Evolutionary conservation across 2,113 vertebrate genomes (phyloP), one percentile per base, ranked within the genome.

Genomic region (Struthidea cinerea): DNA sequence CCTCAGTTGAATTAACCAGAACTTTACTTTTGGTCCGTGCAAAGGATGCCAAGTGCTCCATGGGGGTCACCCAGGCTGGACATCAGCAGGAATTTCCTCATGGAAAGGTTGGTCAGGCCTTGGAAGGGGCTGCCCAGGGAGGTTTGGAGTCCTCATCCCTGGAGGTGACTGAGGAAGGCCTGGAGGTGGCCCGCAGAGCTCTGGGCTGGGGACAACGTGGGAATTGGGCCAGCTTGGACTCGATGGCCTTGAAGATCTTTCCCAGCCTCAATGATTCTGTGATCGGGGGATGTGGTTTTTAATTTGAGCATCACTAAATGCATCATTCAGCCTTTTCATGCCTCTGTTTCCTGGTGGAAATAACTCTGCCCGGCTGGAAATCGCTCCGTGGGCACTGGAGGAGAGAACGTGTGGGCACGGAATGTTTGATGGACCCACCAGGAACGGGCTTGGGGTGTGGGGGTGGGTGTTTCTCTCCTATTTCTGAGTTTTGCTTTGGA

Each of bases 241-340:
- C 0, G 0, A 3, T 11, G 23, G 2, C 9, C 33, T 13, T 5
- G 6, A 4, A 46, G 46, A 17, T 30, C 60, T 46, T 30, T 52
- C 39, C 65, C 44, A 41, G 0, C 26, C 53, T 5, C 5, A 26
- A 0, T 2, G 28, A 15, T 46, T 44, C 53, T 24, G 23, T 30
- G 52, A 17, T 19, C 39, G 24, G 56, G 15, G 13, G 7, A 0
- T 5, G 16, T 8, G 37, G 18, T 57, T 85, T n/a, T 16, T 78
- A 1, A 44, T 50, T 41, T 4, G 7, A 55, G 37, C 37, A 4
- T 33, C 46, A 5, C 61, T 56, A 9, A 24, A 27, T 35, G 22
- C 18, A 13, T 18, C 44, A 1, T 30, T n/a, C 30, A 64, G 28
- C 15, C n/a, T 87, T 75, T 24, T 10, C 13, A 13, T 18, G 32